Base-by-base conservation (phyloP, 2,888 invertebrate species). In the Campoplex capitator region DNA sequence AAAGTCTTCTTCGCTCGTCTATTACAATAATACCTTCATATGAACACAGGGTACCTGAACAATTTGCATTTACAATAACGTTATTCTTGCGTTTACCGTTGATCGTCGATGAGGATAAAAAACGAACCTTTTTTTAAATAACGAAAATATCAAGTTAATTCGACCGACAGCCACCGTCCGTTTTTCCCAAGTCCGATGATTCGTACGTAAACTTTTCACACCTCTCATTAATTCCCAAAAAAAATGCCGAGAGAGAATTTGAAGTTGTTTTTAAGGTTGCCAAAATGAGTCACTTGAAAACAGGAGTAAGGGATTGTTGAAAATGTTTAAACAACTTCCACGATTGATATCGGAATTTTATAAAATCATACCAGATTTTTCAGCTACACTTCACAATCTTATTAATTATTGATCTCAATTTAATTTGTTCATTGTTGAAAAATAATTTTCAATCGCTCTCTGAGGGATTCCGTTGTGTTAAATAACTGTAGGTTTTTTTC, bases 11-110 rank as follows among this genome's bases (percentile, higher is more conserved):
- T 16, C 23, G 0, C 1, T 54, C 58, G 23, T 58, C 28, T 11
- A 32, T 58, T 28, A 58, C 58, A 62, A 51, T 79, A 68, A 71
- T 71, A 83, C 58, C 58, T 68, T 74, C 83, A 45, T 86, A 83
- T 71, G 79, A 84, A 84, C 84, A 84, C 84, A 81, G 51, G 86
- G 86, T 86, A 86, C 84, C 86, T 84, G 86, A 86, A 86, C 77
- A 81, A 74, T 87, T 84, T 78, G 83, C 83, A 80, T 86, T 84
- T 82, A 87, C 81, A 62, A 75, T 84, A 83, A 68, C 42, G 68
- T 87, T 84, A 73, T 84, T 80, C 81, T 80, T 51, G 48, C 74
- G 77, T 77, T 77, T 67, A 54, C 65, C 18, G 42, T 13, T 54
- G 78, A 51, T 67, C 77, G 62, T 79, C 35, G 74, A 74, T 54